Percentiles rank a stretch among this genome's conserved stretches.
These are phyloP conservation scores for Seira ritae DNA, from an alignment of 2,888 invertebrate species.

Conservation along the genomic window DNA sequence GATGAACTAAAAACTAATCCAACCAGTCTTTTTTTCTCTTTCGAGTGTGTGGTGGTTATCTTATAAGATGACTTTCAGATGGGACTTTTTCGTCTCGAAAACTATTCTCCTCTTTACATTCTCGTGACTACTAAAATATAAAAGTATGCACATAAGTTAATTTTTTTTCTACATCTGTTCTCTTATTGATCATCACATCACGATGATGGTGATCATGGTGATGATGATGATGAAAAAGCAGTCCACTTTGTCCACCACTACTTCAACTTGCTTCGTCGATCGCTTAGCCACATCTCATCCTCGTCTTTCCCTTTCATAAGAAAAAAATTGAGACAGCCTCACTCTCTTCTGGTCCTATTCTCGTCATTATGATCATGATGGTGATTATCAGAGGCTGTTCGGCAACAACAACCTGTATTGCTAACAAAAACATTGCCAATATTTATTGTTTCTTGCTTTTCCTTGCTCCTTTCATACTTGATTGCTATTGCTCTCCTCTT, in stretches of 20 bases:
- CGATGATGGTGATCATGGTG: conserved; percentile 44
- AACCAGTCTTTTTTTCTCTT: conserved; percentile 55
- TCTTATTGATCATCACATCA: conserved; percentile 36
- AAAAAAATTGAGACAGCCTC: conserved; percentile 38
- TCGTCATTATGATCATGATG: conserved; percentile 31
- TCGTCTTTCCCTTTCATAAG: conserved; percentile 5
- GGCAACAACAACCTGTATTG: conserved; percentile 59
- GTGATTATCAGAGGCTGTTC: conserved; percentile 34
- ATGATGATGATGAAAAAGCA: conserved; percentile 60
- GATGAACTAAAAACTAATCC: conserved; percentile 53
- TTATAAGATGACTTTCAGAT: conserved; percentile 37
- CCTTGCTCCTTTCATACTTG: conserved; percentile 46
- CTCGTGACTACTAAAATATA: conserved; percentile 34
- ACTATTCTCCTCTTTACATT: conserved; percentile 33
- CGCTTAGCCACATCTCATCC: conserved; percentile 59
- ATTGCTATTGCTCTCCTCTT: conserved; percentile 65
- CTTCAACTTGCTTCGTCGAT: conserved; percentile 35
- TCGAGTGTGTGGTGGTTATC: conserved; percentile 27
- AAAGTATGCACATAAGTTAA: conserved; percentile 51
- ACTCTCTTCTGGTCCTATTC: conserved; percentile 47
- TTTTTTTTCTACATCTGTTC: conserved; percentile 39
- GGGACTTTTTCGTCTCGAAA: conserved; percentile 37
- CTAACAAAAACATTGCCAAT: conserved; percentile 62
- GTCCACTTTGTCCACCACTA: conserved; percentile 62
- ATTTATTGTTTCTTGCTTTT: conserved; percentile 59